phyloP scores from a whole-genome alignment of 2,797 vertebrate species.

The Natrix natrix region DNA sequence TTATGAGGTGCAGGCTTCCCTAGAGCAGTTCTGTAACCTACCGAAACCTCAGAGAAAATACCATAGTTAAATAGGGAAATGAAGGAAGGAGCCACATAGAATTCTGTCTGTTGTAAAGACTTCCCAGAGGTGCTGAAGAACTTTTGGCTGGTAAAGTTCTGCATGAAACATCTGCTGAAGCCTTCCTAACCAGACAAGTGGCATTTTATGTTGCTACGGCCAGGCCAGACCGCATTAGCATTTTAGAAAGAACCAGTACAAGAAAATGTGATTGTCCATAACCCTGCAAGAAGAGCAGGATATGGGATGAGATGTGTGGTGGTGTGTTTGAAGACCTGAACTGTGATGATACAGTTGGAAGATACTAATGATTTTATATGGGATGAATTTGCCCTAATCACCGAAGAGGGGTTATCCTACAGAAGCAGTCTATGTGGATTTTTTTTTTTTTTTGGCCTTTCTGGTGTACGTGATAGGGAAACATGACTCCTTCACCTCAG shows the following conservation, averaged over 20 bases:
- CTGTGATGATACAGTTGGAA: slow-evolving; percentile 42
- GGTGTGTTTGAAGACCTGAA: slow-evolving; percentile 2
- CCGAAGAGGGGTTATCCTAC: background rate
- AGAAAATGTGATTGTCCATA: slow-evolving; percentile 37
- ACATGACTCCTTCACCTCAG: background rate
- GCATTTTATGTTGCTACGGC: slow-evolving; percentile 42
- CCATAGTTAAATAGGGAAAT: slow-evolving; percentile 18
- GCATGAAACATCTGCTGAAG: slow-evolving; percentile 35
- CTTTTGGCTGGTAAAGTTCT: slow-evolving; percentile 49
- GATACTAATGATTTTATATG: slow-evolving; percentile 11
- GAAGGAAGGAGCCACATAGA: slow-evolving; percentile 28
- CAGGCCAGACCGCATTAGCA: slow-evolving; percentile 1
- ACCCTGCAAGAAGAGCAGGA: slow-evolving; percentile 20
- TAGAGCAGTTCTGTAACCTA: slow-evolving; percentile 34
- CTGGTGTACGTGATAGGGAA: no score
- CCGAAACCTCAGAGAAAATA: slow-evolving; percentile 40
- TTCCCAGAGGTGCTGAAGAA: slow-evolving; percentile 55
- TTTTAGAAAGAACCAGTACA: slow-evolving; percentile 39
- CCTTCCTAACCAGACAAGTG: slow-evolving; percentile 41
- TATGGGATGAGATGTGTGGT: background rate
- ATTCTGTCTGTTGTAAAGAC: slow-evolving; percentile 57
- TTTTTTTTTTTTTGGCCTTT: background rate
- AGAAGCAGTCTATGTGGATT: background rate
- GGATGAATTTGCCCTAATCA: background rate
- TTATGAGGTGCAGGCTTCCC: slow-evolving; percentile 40